Conservation (phyloP, 2,888 invertebrate species). For the Abscondita cerata region DNA sequence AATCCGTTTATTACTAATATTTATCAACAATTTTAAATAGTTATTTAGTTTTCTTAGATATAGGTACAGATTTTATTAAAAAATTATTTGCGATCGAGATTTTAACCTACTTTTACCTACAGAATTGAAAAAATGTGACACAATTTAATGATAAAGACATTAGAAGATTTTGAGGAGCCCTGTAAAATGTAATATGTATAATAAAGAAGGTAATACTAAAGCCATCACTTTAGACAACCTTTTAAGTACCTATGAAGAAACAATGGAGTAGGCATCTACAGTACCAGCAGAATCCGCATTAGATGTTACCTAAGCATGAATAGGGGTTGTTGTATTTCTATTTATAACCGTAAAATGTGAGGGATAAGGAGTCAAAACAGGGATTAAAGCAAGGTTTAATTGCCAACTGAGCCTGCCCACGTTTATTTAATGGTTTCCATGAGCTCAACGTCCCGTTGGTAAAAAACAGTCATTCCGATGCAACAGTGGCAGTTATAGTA, state of each 20-base stretch:
- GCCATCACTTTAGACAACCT: conserved; percentile 25
- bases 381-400: conserved; percentile 51
- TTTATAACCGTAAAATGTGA: conserved; percentile 32
- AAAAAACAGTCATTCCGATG: conserved; percentile 50
- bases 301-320: conserved; percentile 24
- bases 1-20: no score
- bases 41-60: no score
- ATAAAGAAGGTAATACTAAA: conserved; percentile 14
- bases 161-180: background rate
- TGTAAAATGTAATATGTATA: conserved; percentile 4
- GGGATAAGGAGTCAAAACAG: conserved; percentile 40
- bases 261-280: conserved; percentile 23
- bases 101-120: no score
- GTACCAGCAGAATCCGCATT: conserved; percentile 25
- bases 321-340: conserved; percentile 35
- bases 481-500: conserved; percentile 45
- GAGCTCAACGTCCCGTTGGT: conserved; percentile 47
- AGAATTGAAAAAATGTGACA: no score
- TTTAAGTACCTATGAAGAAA: conserved; percentile 25
- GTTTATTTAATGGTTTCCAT: conserved; percentile 50
- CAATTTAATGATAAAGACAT: background rate
- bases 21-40: no score
- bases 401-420: conserved; percentile 48
- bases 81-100: no score
- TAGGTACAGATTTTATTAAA: no score